Percentiles rank a stretch among this genome's conserved stretches.
phyloP scores from a whole-genome alignment of 2,113 vertebrate species.

The Megaleporinus macrocephalus region DNA sequence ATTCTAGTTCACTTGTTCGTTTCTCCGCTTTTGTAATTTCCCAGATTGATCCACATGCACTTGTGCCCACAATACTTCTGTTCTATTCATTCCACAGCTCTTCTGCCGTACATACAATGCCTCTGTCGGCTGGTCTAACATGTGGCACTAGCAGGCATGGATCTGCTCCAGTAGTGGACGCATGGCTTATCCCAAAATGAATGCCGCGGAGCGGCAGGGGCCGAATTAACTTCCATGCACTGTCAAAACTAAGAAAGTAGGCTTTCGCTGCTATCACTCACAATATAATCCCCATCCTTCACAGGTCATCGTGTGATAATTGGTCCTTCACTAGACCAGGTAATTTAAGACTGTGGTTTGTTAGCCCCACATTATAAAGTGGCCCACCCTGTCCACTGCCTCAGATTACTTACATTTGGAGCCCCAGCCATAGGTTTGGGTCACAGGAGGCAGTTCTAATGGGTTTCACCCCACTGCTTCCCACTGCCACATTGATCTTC shows the following conservation, averaged over 20 bases:
- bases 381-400: slow-evolving; percentile 33
- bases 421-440: slow-evolving; percentile 47
- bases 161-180: slow-evolving; percentile 24
- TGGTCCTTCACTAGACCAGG: slow-evolving; percentile 74
- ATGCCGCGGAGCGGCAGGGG: slow-evolving; percentile 27
- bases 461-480: slow-evolving; percentile 52
- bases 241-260: slow-evolving; percentile 58
- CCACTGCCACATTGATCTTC: slow-evolving; percentile 62
- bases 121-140: slow-evolving; percentile 23
- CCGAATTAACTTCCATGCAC: slow-evolving; percentile 50
- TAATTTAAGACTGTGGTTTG: slow-evolving; percentile 71
- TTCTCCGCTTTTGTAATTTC: slow-evolving; percentile 58
- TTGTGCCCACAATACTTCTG: slow-evolving; percentile 51
- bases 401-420: slow-evolving; percentile 56
- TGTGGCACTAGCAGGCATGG: slow-evolving; percentile 22
- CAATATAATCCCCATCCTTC: slow-evolving; percentile 74
- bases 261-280: slow-evolving; percentile 70
- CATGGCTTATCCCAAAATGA: slow-evolving; percentile 29
- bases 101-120: slow-evolving; percentile 44
- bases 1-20: slow-evolving; percentile 60
- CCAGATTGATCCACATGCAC: slow-evolving; percentile 57
- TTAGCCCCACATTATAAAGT: slow-evolving; percentile 58
- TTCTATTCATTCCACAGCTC: slow-evolving; percentile 51
- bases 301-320: slow-evolving; percentile 70
- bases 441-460: slow-evolving; percentile 45